These are phyloP conservation scores for Fratercula arctica DNA, from an alignment of 2,797 vertebrate species.

Conservation along the genomic window DNA sequence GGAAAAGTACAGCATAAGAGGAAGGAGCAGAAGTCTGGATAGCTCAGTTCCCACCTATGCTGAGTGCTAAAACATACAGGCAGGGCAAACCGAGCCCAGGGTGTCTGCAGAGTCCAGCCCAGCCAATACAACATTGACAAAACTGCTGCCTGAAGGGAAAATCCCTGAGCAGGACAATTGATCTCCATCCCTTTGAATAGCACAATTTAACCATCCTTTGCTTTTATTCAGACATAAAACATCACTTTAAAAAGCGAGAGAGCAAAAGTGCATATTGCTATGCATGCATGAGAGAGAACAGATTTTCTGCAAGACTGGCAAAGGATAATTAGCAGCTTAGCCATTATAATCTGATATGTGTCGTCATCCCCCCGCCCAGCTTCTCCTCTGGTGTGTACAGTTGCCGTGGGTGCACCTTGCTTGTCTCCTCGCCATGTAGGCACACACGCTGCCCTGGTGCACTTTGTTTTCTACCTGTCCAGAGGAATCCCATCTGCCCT, in stretches of 20 bases:
- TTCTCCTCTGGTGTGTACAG: neutral
- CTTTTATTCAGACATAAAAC: neutral
- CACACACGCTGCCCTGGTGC: fast-evolving
- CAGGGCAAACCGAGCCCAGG: neutral
- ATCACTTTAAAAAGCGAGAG: neutral
- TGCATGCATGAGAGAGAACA: neutral
- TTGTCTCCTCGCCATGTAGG: neutral
- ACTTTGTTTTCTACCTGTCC: neutral
- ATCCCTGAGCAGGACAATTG: neutral
- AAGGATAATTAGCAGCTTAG: neutral
- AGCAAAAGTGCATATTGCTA: neutral
- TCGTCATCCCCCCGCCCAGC: too few relatives aligned
- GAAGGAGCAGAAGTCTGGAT: neutral
- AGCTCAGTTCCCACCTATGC: neutral
- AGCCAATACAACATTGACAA: neutral
- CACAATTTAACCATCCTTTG: neutral
- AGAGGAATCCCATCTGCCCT: neutral
- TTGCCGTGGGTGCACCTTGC: neutral
- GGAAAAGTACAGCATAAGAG: neutral
- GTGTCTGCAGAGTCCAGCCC: neutral
- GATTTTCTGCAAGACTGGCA: neutral
- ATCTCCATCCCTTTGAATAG: neutral
- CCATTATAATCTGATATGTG: neutral
- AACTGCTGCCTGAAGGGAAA: neutral
- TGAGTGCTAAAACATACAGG: neutral